A percentile compares a stretch with the other conserved stretches of the same genome.
phyloP scores from a whole-genome alignment of 2,797 vertebrate species.

The Percopsis omiscomaycus region DNA sequence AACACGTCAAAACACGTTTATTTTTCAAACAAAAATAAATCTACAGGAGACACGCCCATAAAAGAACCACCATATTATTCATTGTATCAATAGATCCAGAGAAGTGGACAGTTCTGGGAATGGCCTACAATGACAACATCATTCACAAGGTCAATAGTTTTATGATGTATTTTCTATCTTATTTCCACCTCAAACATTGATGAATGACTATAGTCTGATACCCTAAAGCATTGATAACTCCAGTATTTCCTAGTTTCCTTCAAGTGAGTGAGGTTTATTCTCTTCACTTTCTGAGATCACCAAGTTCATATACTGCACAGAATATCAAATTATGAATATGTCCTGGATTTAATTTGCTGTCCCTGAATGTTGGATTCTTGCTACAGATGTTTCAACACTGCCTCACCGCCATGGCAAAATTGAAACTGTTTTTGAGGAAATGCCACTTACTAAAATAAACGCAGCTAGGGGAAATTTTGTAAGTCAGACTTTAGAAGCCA shows the following conservation, averaged over 20 bases:
- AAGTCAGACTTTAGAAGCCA: slow-evolving; percentile 25
- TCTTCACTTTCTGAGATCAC: not conserved
- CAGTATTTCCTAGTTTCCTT: not conserved
- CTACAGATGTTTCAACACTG: slow-evolving; percentile 30
- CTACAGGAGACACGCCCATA: too few relatives aligned
- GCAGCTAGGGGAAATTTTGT: slow-evolving; percentile 12
- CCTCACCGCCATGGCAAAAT: slow-evolving; percentile 9
- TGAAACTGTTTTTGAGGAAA: slow-evolving; percentile 38
- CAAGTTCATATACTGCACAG: not conserved
- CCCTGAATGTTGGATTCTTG: slow-evolving; percentile 3
- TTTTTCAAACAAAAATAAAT: too few relatives aligned
- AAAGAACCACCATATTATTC: too few relatives aligned
- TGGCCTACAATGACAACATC: too few relatives aligned
- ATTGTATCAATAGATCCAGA: too few relatives aligned
- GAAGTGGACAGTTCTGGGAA: too few relatives aligned
- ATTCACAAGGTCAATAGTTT: too few relatives aligned
- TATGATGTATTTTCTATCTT: too few relatives aligned
- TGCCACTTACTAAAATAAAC: slow-evolving; percentile 36
- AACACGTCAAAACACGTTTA: too few relatives aligned
- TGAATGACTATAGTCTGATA: slow-evolving; percentile 1
- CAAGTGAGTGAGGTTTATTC: not conserved
- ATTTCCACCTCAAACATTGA: not conserved
- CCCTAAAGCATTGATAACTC: not conserved
- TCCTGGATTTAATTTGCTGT: slow-evolving; percentile 11
- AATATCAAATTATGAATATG: slow-evolving; percentile 11